Evolutionary conservation across 2,797 vertebrate genomes (phyloP), one percentile per base, ranked within the genome.

Genomic region (Acomys russatus): DNA sequence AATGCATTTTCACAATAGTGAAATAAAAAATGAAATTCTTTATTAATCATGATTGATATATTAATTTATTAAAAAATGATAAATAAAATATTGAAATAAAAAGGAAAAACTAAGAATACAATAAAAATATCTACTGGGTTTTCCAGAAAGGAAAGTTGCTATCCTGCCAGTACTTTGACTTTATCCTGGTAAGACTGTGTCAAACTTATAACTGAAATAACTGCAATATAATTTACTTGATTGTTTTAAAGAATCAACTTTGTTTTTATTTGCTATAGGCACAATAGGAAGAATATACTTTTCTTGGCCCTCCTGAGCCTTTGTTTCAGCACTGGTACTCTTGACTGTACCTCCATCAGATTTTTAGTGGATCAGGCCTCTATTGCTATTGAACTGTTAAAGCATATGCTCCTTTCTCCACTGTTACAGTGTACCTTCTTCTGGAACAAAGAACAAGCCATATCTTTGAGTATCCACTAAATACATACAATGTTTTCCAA

Each of bases 331-430:
- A 76, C 3, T 93, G 25, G 64, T 74, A 59, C 5, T 38, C 38
- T 95, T 86, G 91, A 14, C 5, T 44, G 56, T 25, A 49, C 2
- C 35, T 83, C 88, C 88, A 17, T 56, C 49, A 56, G 22, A 38
- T 77, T 44, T 86, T 87, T 79, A 76, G 0, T 82, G 38, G 10
- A 9, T 0, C 11, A 63, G 11, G 0, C 7, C 63, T 80, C 2
- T 79, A 61, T 63, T 86, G 71, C 66, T 51, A 70, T 64, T 20
- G 22, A 80, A 51, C 18, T 88, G 79, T 90, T 87, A 92, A 94
- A 9, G 9, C 18, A 35, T 71, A 90, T 93, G 18, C 9, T 44
- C 33, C 44, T 61, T 70, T 3, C 5, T 11, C 38, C 51, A 44
- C 2, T 79, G 63, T 54, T 90, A 94, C 1, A 90, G 1, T 70